Conservation (phyloP, 1,140 invertebrate species). For the Lethocerus indicus region DNA sequence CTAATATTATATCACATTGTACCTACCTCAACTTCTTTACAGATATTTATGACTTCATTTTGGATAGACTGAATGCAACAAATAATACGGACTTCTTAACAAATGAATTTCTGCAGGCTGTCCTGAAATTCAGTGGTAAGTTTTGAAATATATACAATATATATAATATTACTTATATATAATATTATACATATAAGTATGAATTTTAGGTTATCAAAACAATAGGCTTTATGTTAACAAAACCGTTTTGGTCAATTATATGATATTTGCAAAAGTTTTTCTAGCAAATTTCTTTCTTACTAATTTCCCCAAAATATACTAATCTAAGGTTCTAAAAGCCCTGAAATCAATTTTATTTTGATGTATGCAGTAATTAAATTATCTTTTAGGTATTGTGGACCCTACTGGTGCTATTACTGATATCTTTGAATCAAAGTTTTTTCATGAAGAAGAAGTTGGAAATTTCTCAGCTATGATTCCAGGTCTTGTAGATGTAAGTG, state of each 20-base stretch:
- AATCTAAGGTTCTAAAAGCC: too few relatives aligned
- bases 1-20: not conserved
- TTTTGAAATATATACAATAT: not conserved
- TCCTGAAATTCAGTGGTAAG: slow-evolving; percentile 19
- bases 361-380: too few relatives aligned
- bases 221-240: too few relatives aligned
- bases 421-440: slow-evolving; percentile 18
- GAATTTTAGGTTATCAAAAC: too few relatives aligned
- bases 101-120: slow-evolving; percentile 16
- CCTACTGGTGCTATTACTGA: slow-evolving; percentile 18
- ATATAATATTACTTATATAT: not conserved
- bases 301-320: too few relatives aligned
- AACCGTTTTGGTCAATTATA: too few relatives aligned
- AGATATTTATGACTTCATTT: slow-evolving; percentile 19
- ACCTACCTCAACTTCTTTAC: slow-evolving; percentile 7
- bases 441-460: slow-evolving; percentile 15
- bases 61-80: slow-evolving; percentile 13
- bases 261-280: too few relatives aligned
- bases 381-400: slow-evolving; percentile 18
- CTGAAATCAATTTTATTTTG: too few relatives aligned
- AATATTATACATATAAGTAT: too few relatives aligned
- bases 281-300: too few relatives aligned
- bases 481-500: slow-evolving; percentile 21
- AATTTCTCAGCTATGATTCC: slow-evolving; percentile 19
- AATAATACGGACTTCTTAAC: slow-evolving; percentile 16